Conservation (phyloP, 2,113 vertebrate species). For the Pleuronectes platessa region DNA sequence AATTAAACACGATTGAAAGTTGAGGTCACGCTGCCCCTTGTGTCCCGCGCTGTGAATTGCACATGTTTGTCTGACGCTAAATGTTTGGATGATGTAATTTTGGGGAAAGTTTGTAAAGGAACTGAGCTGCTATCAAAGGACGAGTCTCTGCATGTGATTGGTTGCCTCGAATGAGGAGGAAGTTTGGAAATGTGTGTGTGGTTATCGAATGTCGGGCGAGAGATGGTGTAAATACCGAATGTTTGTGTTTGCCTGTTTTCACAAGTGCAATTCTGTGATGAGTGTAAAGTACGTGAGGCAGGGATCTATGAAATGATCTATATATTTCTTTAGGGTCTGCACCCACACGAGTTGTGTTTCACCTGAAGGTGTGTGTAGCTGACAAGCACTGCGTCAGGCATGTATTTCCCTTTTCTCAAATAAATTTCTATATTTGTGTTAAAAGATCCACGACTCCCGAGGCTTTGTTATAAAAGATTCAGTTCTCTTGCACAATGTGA, state of each 20-base stretch:
- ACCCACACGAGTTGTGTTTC: neutral
- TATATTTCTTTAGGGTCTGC: conserved; percentile 5
- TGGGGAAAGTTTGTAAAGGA: conserved; percentile 5
- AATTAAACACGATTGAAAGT: conserved; percentile 13
- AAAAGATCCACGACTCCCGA: conserved; percentile 27
- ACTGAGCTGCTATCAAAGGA: conserved; percentile 51
- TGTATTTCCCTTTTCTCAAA: conserved; percentile 60
- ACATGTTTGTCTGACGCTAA: conserved; percentile 45
- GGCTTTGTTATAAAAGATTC: neutral
- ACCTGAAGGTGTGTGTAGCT: conserved; percentile 59
- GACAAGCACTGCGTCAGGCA: neutral
- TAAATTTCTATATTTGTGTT: conserved; percentile 71
- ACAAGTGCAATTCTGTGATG: conserved; percentile 58
- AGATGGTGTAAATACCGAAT: conserved; percentile 20
- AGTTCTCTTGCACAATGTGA: neutral
- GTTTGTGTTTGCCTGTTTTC: conserved; percentile 34
- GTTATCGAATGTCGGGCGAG: conserved; percentile 32
- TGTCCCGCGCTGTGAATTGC: conserved; percentile 42
- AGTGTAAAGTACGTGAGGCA: conserved; percentile 51
- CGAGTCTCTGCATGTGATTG: conserved; percentile 48
- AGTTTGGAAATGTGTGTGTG: conserved; percentile 17
- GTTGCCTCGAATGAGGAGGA: conserved; percentile 2
- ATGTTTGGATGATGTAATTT: conserved; percentile 20
- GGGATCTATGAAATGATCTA: conserved; percentile 5
- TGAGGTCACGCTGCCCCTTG: conserved; percentile 10